phyloP scores from a whole-genome alignment of 2,888 invertebrate genomes.

The Quadriops clusia region DNA sequence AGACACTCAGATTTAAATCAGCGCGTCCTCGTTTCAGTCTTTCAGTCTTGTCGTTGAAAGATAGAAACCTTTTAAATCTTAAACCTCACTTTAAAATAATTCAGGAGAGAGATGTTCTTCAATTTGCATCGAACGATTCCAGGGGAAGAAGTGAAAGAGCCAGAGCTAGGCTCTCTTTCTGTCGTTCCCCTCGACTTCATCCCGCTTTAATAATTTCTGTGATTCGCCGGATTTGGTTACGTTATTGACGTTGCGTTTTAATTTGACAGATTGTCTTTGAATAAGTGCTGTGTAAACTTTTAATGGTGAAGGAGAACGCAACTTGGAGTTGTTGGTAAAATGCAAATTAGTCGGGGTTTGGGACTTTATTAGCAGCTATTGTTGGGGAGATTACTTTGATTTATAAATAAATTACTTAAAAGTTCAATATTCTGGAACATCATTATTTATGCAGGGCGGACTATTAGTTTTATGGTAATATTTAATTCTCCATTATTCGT shows the following conservation, averaged over 20 bases:
- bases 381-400: no score
- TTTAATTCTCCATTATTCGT: no score
- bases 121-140: no score
- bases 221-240: constrained; percentile 8
- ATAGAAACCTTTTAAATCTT: constrained; percentile 21
- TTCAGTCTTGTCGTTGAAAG: no score
- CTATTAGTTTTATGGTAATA: no score
- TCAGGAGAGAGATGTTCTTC: no score
- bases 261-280: constrained; percentile 28
- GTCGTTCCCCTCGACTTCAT: neutral
- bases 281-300: constrained; percentile 22
- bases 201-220: neutral
- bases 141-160: no score
- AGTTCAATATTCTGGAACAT: no score
- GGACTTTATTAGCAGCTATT: no score
- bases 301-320: constrained; percentile 12
- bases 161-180: constrained; percentile 1
- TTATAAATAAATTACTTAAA: no score
- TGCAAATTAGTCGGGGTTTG: constrained; percentile 9
- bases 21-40: no score
- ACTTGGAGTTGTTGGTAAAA: constrained; percentile 5
- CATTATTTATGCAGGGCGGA: no score
- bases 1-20: constrained; percentile 21
- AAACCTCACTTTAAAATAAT: constrained; percentile 20
- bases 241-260: constrained; percentile 26